Evolutionary conservation across 2,888 invertebrate species (phyloP).

Genomic region (Sacculina carcini): DNA sequence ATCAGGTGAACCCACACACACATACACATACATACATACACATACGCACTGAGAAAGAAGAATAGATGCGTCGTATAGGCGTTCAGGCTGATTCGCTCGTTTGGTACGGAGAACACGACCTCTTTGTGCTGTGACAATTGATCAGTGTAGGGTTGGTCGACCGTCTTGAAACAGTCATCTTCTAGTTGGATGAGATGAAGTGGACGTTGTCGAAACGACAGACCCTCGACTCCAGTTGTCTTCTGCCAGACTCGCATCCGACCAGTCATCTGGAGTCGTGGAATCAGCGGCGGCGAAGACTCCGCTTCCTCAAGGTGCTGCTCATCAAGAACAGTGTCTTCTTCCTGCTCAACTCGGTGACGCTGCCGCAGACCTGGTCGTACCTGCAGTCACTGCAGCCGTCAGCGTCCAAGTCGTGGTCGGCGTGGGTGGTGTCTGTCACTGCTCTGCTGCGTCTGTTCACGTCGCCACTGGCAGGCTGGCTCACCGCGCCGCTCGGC

Average conservation of each 20-base stretch:
- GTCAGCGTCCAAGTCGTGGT: background rate
- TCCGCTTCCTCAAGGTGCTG: background rate
- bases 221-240: too few relatives aligned
- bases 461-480: background rate
- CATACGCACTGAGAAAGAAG: background rate
- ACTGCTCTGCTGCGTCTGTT: background rate
- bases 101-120: too few relatives aligned
- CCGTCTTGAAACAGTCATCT: too few relatives aligned
- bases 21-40: conserved; percentile 3
- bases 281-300: background rate
- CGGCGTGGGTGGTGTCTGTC: background rate
- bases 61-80: too few relatives aligned
- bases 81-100: too few relatives aligned
- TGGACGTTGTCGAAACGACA: background rate
- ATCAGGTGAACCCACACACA: too few relatives aligned
- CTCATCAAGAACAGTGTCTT: background rate
- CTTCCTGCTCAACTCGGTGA: background rate
- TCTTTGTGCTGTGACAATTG: too few relatives aligned
- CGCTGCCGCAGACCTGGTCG: conserved; percentile 1
- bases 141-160: too few relatives aligned
- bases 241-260: background rate
- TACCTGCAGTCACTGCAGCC: background rate
- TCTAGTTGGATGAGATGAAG: background rate
- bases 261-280: background rate
- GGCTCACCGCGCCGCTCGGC: background rate